Base-by-base conservation (phyloP, 2,113 vertebrate genomes). In the Cottus gobio region DNA sequence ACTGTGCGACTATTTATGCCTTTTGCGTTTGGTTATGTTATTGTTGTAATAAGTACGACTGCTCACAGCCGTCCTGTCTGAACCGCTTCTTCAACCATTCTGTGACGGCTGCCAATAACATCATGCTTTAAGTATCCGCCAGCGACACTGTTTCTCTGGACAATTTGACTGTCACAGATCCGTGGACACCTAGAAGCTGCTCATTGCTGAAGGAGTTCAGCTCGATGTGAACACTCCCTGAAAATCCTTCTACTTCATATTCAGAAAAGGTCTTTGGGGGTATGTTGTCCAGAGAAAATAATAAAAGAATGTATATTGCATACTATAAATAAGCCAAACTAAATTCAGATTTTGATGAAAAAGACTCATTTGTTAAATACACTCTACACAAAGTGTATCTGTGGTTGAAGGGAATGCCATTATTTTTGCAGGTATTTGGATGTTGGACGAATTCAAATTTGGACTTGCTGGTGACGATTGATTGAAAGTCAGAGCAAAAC, bases 121-220 rank as follows among this genome's bases (percentile, higher is more conserved):
- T 42, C 74, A 60, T 15, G 54, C 48, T 80, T 66, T 30, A 74
- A 76, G 82, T 50, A 68, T 65, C 46, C 20, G 3, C 34, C 61
- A 28, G 12, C 62, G 28, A 70, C 76, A 64, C 30, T 26, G 11
- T 60, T 65, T 31, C 30, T 77, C 34, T 34, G 3, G 44, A 64
- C 62, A 60, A 46, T 56, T 26, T 74, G 30, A 50, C 37, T 67
- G 67, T 7, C 10, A 78, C 3, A n/a, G 36, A 24, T 75, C 70
- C 64, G 9, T 2, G 15, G 61, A 56, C 58, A 44, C 28, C 7
- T 18, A 13, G 24, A 63, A 50, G 42, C 65, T n/a, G 13, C 57
- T 80, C 18, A 57, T 62, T 36, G 37, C 61, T 57, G 10, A 20
- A 22, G 50, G 5, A 44, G 24, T 62, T 44, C 0, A 3, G 16